Evolutionary conservation across 2,113 vertebrate genomes (phyloP), one percentile per base, ranked within the genome.

Genomic region (Albula goreensis): DNA sequence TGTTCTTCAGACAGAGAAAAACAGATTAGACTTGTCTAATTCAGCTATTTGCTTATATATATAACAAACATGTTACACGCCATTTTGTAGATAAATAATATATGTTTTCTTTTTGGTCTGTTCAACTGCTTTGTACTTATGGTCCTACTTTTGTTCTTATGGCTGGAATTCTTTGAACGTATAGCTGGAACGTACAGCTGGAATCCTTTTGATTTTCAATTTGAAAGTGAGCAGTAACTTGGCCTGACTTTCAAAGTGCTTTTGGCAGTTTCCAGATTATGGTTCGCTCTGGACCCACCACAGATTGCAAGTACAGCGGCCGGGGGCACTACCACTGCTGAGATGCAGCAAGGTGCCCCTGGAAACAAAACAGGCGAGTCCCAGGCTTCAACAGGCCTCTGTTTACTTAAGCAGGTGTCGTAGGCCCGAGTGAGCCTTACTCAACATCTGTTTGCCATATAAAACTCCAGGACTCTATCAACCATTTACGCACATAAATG

Each of bases 391-490:
- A 95, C 94, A 93, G 93, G 94, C 93, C 93, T 93, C 90, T 93
- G 91, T 94, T 95, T 94, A 91, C 93, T 94, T 92, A 94, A 96
- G 94, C 94, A 96, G 95, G 95, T 96, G 94, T 91, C 87, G 50
- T 87, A 66, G 89, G 90, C 87, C 89, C 15, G 78, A 77, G 86
- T 70, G 80, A 85, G 50, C 70, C 83, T 56, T 63, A 7, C 80
- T 88, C 86, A 91, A 95, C 95, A 96, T 96, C 94, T 96, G 95
- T 91, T 93, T 91, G 85, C 93, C 91, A 91, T 92, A 93, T 93
- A 96, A 96, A 95, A 95, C 89, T 94, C 92, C 93, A 91, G 86
- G 92, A 89, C 86, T 93, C 89, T 92, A 86, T 90, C 87, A 90
- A 90, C 79, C 92, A 51, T 93, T 93, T 93, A 89, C 87, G 49